These are phyloP conservation scores for Microtus pennsylvanicus DNA, from an alignment of 2,113 vertebrate species.

Conservation along the genomic window DNA sequence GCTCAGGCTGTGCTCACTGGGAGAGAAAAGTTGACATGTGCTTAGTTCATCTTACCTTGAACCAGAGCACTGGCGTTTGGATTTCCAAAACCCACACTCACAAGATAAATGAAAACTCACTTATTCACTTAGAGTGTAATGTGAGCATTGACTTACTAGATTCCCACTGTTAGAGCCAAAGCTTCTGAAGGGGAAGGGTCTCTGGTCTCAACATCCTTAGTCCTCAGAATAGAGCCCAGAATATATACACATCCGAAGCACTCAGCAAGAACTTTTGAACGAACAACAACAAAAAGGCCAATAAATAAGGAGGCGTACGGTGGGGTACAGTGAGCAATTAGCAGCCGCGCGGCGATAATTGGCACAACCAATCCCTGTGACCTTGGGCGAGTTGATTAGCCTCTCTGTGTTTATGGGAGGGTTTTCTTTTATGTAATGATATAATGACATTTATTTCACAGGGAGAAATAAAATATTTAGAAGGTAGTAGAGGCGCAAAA, in stretches of 20 bases:
- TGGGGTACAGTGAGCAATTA: not conserved
- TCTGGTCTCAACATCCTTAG: not conserved
- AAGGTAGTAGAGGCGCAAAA: not conserved
- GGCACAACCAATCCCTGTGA: not conserved
- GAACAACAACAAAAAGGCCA: not conserved
- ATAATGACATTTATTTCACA: constrained; percentile 42
- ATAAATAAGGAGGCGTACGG: not conserved
- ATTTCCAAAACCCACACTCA: constrained; percentile 15
- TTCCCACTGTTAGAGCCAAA: not conserved
- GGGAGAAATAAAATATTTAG: constrained; percentile 33
- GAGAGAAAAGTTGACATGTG: not conserved
- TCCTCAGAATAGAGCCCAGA: constrained; percentile 23
- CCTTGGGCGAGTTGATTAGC: not conserved
- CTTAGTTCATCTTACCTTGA: not conserved
- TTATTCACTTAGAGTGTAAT: not conserved
- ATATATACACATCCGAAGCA: not conserved
- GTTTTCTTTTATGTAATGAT: constrained; percentile 27
- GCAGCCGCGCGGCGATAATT: not conserved
- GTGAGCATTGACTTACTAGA: not conserved
- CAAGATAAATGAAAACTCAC: constrained; percentile 35
- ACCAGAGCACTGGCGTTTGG: not conserved
- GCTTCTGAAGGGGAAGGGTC: not conserved
- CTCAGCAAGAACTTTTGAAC: constrained; percentile 31
- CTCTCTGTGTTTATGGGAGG: not conserved
- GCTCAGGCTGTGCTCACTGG: not conserved